Percentiles rank a stretch among this genome's conserved stretches.
Evolutionary conservation across 2,113 vertebrate genomes (phyloP).

Genomic region (Brachyistius frenatus): DNA sequence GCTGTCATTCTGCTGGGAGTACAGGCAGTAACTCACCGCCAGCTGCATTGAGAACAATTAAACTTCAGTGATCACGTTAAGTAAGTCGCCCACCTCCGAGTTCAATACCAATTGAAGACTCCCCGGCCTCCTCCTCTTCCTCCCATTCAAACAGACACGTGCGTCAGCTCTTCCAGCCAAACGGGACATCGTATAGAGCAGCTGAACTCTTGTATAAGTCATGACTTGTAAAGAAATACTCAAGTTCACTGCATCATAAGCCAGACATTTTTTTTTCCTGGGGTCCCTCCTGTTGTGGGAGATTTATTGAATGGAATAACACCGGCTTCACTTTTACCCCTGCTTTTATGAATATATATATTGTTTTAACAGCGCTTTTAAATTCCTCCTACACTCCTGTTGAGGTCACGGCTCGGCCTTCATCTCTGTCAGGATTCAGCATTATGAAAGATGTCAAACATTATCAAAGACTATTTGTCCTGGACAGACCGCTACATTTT

Average conservation of each 20-base stretch:
- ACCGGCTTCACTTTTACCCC: conserved; percentile 61
- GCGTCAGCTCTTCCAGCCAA: conserved; percentile 26
- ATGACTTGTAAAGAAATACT: conserved; percentile 68
- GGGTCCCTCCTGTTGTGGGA: conserved; percentile 56
- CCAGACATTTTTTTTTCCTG: conserved; percentile 49
- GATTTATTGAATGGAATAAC: conserved; percentile 81
- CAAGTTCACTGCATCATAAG: conserved; percentile 59
- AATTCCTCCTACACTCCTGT: conserved; percentile 69
- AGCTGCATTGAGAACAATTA: conserved; percentile 76
- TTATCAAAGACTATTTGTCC: conserved; percentile 53
- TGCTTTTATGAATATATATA: conserved; percentile 70
- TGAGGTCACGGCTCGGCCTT: conserved; percentile 49
- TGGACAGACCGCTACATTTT: conserved; percentile 46
- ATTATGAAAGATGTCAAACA: conserved; percentile 64
- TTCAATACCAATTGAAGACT: conserved; percentile 58
- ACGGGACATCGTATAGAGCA: conserved; percentile 58
- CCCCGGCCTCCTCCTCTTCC: conserved; percentile 50
- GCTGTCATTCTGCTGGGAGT: conserved; percentile 68
- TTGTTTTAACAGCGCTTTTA: conserved; percentile 73
- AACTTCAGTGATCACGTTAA: conserved; percentile 46
- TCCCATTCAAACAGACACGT: conserved; percentile 46
- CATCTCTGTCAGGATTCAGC: conserved; percentile 51
- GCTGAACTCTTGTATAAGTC: conserved; percentile 68
- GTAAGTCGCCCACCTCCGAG: conserved; percentile 63
- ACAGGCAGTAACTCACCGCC: conserved; percentile 68